Base-by-base conservation (phyloP, 2,888 invertebrate genomes). In the Lissocephala sabroskyi region DNA sequence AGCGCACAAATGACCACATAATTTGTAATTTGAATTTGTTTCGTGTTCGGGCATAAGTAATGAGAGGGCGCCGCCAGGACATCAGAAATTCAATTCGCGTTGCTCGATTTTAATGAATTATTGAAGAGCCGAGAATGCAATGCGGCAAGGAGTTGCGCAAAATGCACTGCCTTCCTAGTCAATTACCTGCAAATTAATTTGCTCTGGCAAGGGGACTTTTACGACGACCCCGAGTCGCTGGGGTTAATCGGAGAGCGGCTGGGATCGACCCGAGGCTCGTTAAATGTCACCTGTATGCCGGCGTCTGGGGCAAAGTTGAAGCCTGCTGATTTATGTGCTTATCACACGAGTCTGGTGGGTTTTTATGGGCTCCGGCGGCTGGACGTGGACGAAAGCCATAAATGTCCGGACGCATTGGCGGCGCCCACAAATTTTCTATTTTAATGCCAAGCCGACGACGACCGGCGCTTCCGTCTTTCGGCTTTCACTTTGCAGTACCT, bases 21-120 rank as follows among this genome's bases (percentile, higher is more conserved):
- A 75, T 76, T 73, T 74, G 76, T 74, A 74, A 73, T 74, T 74
- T 76, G 76, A 76, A 74, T 74, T 71, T 68, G 68, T 68, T 77
- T 74, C 74, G 74, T 75, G 74, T 64, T 58, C 68, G 41, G 52
- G 74, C 74, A 75, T 75, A 75, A 75, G 62, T 68, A 77, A 75
- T 75, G 71, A 75, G 74, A 23, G 23, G 46, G 17, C 36, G 32
- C 30, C 45, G 23, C 14, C 16, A 48, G 49, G 42, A 16, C 18
- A 60, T 68, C 55, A 55, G 36, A 49, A 49, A 62, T 67, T 67
- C 64, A 50, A 46, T 50, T 56, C 56, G 54, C 45, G 50, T 61
- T 39, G 30, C 17, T 37, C 30, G 42, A 48, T 44, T 51, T 37
- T 41, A 46, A 50, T 49, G 46, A 42, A 49, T 59, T 58, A 44